Evolutionary conservation across 2,113 vertebrate species (phyloP).

Genomic region (Chionomys nivalis): DNA sequence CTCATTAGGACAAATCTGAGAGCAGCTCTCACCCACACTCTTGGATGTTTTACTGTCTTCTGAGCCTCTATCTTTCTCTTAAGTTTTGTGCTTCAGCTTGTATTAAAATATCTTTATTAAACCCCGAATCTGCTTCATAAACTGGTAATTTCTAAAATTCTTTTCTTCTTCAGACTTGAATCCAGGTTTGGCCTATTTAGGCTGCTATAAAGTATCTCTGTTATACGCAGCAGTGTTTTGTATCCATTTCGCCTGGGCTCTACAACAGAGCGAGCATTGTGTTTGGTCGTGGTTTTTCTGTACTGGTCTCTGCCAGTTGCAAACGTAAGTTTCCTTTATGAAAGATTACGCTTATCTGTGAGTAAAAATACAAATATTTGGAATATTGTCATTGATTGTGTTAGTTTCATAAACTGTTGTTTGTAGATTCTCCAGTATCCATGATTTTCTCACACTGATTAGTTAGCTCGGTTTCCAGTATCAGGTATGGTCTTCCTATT

Average conservation of each 20-base stretch:
- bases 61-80: not conserved
- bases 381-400: not conserved
- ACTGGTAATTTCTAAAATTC: too few species aligned
- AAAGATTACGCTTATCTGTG: not conserved
- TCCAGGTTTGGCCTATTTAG: not conserved
- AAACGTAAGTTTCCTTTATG: not conserved
- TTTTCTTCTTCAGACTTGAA: not conserved
- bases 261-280: too few species aligned
- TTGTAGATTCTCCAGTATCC: not conserved
- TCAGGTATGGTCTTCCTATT: not conserved
- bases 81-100: too few species aligned
- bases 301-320: not conserved
- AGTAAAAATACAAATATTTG: not conserved
- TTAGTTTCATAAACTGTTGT: not conserved
- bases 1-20: not conserved
- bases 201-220: not conserved
- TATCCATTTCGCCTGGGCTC: not conserved
- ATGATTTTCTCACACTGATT: not conserved
- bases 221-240: not conserved
- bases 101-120: not conserved
- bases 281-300: not conserved
- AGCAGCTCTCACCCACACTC: not conserved
- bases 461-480: not conserved
- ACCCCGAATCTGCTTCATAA: not conserved
- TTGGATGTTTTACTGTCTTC: not conserved